Evolutionary conservation across 2,797 vertebrate genomes (phyloP), one percentile per base, ranked within the genome.

Genomic region (Holocentrus rufus): DNA sequence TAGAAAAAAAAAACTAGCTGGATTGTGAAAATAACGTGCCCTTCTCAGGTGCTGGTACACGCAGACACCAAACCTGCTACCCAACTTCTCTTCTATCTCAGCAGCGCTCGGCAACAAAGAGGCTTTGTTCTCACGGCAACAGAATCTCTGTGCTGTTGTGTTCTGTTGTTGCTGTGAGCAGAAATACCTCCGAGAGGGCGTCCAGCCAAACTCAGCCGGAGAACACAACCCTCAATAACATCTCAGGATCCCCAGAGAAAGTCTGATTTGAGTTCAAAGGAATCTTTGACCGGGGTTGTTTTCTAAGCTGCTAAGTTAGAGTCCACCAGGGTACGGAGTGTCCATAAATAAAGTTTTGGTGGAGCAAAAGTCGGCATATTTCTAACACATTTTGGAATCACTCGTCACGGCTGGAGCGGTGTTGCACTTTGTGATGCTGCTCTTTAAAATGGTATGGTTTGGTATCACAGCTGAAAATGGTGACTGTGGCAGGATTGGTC

Each of bases 121-220:
- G 7, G 7, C 23, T 49, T 9, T 55, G 49, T 64, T 72, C 36
- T 52, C 69, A 63, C 39, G n/a, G 61, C 70, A 72, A 72, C 70
- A 49, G 42, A 64, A 50, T 47, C 69, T 27, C 60, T 22, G 36
- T 55, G 25, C 54, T 30, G 11, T 60, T 60, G 44, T 69, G 30
- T 23, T 7, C 27, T 20, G 42, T 23, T 30, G 42, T 46, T 23
- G 44, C 30, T 34, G 17, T 49, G 46, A 13, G 54, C 18, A 46
- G 56, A 13, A 50, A 59, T 52, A 11, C 56, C 53, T 44, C 22
- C 13, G 31, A 31, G 20, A 63, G 50, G 36, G 22, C 39, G 17
- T 23, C 46, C 30, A 13, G 59, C 57, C 20, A 39, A 34, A 59
- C 25, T 23, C n/a, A n/a, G 31, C 5, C 11, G 34, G 31, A 18